A percentile compares a stretch with the other conserved stretches of the same genome.
These are phyloP conservation scores for Xylota segnis DNA, from an alignment of 2,888 invertebrate species.

Conservation along the genomic window DNA sequence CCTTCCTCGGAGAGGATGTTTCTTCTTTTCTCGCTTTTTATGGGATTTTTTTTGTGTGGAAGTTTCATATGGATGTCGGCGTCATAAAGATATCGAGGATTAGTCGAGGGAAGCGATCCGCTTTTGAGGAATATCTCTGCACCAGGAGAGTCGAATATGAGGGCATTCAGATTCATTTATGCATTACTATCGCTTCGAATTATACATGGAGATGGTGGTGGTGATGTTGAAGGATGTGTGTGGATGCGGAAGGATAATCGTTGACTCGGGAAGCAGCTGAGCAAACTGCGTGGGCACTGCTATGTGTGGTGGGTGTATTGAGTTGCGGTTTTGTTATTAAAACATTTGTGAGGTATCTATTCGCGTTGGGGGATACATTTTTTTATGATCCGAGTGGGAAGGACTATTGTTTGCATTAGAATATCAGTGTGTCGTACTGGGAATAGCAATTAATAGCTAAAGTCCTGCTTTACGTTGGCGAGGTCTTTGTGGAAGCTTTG, in stretches of 20 bases:
- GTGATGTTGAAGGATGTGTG: background rate
- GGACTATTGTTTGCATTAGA: no score
- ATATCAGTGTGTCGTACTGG: no score
- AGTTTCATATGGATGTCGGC: slow-evolving; percentile 61
- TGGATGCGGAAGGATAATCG: slow-evolving; percentile 24
- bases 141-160: slow-evolving; percentile 28
- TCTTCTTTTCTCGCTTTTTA: slow-evolving; percentile 24
- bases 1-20: slow-evolving; percentile 16
- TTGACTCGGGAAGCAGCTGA: slow-evolving; percentile 33
- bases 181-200: slow-evolving; percentile 58
- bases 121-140: slow-evolving; percentile 41
- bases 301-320: no score
- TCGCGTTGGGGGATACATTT: no score
- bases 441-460: no score
- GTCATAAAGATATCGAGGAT: slow-evolving; percentile 69
- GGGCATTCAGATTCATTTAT: slow-evolving; percentile 73
- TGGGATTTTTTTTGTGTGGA: slow-evolving; percentile 35
- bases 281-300: background rate
- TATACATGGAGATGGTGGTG: slow-evolving; percentile 2
- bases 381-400: no score
- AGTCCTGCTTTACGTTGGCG: no score
- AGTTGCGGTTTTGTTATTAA: no score
- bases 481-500: no score
- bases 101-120: slow-evolving; percentile 58
- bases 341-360: no score